phyloP scores from a whole-genome alignment of 2,797 vertebrate species.

The Myiothlypis coronata region DNA sequence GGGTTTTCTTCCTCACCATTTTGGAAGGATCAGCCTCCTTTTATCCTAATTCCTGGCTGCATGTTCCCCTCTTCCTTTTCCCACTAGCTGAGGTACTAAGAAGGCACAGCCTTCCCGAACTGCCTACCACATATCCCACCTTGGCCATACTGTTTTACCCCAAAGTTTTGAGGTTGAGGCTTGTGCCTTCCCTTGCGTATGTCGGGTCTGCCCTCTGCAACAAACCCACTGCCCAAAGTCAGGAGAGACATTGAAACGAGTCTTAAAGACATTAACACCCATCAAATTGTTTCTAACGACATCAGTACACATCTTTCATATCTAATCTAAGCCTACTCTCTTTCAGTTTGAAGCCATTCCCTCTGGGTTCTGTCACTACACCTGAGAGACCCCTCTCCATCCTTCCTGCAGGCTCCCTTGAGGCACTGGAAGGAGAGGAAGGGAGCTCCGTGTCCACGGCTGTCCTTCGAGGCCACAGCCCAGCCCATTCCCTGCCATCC shows the following conservation, averaged over 20 bases:
- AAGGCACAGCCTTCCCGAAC: too few species aligned
- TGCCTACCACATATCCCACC: accelerated
- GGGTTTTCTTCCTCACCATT: background rate
- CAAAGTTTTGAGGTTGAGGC: background rate
- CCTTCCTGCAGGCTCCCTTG: background rate
- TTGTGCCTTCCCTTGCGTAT: too few species aligned
- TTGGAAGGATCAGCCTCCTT: background rate
- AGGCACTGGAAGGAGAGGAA: background rate
- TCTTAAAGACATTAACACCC: background rate
- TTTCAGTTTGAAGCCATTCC: background rate
- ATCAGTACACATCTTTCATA: background rate
- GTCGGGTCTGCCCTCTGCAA: background rate
- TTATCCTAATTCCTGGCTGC: background rate
- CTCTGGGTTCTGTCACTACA: too few species aligned
- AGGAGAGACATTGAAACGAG: background rate
- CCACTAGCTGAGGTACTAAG: background rate
- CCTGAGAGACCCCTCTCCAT: accelerated
- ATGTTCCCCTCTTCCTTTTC: background rate
- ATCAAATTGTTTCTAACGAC: too few species aligned
- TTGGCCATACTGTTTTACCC: too few species aligned
- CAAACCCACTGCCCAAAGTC: background rate
- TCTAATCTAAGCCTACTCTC: background rate
- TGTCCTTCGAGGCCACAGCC: too few species aligned
- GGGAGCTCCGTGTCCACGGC: accelerated
- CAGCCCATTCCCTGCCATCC: background rate